Evolutionary conservation across 2,888 invertebrate genomes (phyloP), one percentile per base, ranked within the genome.

Genomic region (Noctuana brunneofusca): DNA sequence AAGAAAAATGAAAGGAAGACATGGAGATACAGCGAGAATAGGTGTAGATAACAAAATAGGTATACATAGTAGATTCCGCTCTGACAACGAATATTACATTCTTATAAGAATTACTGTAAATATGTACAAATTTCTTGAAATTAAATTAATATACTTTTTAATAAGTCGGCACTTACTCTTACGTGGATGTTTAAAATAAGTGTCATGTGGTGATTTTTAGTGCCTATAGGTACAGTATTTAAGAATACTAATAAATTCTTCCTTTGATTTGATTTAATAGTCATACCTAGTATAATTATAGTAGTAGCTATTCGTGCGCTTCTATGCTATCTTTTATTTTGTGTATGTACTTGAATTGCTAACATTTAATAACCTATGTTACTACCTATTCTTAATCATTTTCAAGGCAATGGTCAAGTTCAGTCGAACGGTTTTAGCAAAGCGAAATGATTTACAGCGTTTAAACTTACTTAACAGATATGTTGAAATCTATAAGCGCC

Each of bases 201-300:
- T 24, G 24, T 24, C 24, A 24, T 24, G 4, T 24, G 24, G 3
- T 24, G 24, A 24, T 24, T 24, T 24, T 4, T 5, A 24, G 24
- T 24, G 24, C 1, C 24, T 24, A 24, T 24, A 24, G 24, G 5
- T 27, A 49, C 24, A 27, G 24, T n/a, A 27, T 49, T 5, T 58
- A 50, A 38, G 20, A 38, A 12, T 58, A 41, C 58, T 58, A 58
- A 52, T 58, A 58, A 58, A 58, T 58, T 58, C 58, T 58, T 58
- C 50, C 20, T 43, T 48, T 48, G 20, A 22, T 22, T n/a, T 22
- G n/a, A n/a, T n/a, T n/a, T n/a, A n/a, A 22, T 5, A 18, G 14
- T 2, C 14, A n/a, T 38, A n/a, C 38, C 38, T 38, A 38, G 8
- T 14, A n/a, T n/a, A n/a, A n/a, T 38, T 14, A n/a, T 38, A 38